Base-by-base conservation (phyloP, 2,888 invertebrate species). In the Scrobipalpa atriplicella region DNA sequence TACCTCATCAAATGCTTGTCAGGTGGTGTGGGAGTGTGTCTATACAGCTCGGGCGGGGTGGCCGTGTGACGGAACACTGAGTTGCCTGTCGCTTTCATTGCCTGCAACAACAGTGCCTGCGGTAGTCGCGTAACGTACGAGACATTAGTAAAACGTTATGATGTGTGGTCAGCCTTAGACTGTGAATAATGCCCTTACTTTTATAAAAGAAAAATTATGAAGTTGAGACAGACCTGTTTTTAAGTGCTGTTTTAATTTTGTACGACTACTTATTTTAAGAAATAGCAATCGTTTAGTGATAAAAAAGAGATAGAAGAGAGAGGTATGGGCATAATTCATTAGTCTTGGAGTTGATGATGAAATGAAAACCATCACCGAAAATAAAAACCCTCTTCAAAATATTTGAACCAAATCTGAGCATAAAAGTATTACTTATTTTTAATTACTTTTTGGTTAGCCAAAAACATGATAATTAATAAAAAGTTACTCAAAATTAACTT, bases 1-100 rank as follows among this genome's bases (percentile, higher is more conserved):
- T n/a, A 90, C 91, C 92, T 87, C 74, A 87, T 80, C 64, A 85
- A 68, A 71, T 91, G 90, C 74, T 92, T 92, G 71, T 93, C 93
- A 0, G 93, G 93, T 56, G 93, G 93, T 0, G 93, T 92, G 41
- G 93, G 93, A 10, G 93, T 92, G 80, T 92, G 93, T 66, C 93
- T 75, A 80, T 89, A 93, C 58, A 91, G 78, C 64, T 93, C 93
- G 1, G 93, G 93, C 29, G 93, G 93, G 11, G 93, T 93, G 54
- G 90, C 91, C 66, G 92, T 91, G 79, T 93, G 92, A 2, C 93
- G 79, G 80, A 87, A 93, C 82, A 92, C 84, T 0, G 92, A 87
- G 79, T 90, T 90, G 65, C 82, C 82, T 64, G 83, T 78, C 16
- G 79, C 80, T 79, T 92, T 92, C 87, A 92, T 90, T 86, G 88